These are phyloP conservation scores for Ancistrus triradiatus DNA, from an alignment of 2,113 vertebrate genomes.

Conservation along the genomic window DNA sequence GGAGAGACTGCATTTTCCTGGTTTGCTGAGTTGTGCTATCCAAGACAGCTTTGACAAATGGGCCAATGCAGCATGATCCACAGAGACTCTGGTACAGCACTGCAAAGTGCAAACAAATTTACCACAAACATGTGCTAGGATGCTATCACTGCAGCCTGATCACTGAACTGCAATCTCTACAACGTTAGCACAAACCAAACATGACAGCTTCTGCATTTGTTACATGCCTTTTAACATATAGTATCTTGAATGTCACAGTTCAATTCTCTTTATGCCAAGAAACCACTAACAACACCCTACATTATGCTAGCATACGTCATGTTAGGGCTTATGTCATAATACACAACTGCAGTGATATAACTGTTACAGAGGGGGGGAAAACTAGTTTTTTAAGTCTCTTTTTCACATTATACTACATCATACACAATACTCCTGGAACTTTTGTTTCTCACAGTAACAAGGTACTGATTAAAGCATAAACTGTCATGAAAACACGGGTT, in stretches of 20 bases:
- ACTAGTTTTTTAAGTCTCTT: too few species aligned
- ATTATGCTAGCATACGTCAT: too few species aligned
- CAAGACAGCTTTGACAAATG: constrained; percentile 52
- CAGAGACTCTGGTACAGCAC: constrained; percentile 35
- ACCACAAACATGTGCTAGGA: constrained; percentile 20
- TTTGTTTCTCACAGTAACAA: too few species aligned
- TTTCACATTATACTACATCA: too few species aligned
- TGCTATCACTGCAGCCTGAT: background rate
- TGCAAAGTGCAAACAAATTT: constrained; percentile 35
- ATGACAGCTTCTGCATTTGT: background rate
- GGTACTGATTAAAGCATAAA: too few species aligned
- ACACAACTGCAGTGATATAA: too few species aligned
- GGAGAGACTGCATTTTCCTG: constrained; percentile 38
- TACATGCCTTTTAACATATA: background rate
- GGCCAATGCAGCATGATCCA: constrained; percentile 43
- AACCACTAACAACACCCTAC: too few species aligned
- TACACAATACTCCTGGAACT: too few species aligned
- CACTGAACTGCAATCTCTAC: constrained; percentile 1
- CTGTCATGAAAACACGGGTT: too few species aligned
- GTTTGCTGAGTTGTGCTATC: constrained; percentile 47
- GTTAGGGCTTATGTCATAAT: too few species aligned
- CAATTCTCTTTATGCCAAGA: too few species aligned
- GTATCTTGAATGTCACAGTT: background rate
- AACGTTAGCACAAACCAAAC: constrained; percentile 16
- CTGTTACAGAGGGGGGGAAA: too few species aligned